phyloP scores from a whole-genome alignment of 2,797 vertebrate species.

The Cossypha niveicapilla region DNA sequence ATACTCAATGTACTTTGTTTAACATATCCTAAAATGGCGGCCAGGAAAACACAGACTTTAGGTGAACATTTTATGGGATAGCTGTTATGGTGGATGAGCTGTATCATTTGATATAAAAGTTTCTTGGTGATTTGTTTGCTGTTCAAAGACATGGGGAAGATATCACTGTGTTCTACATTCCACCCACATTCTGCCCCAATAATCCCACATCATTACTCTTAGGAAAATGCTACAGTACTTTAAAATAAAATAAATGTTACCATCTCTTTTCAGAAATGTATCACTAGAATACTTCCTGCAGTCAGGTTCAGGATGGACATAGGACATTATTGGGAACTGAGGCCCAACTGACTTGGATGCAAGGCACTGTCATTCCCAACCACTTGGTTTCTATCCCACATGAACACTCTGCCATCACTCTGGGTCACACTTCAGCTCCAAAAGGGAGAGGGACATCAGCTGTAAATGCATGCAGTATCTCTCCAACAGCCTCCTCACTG shows the following conservation, averaged over 20 bases:
- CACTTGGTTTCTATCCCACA: background rate
- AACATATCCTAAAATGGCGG: slow-evolving; percentile 51
- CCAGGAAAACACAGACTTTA: background rate
- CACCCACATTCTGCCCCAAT: slow-evolving; percentile 32
- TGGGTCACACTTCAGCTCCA: background rate
- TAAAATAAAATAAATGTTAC: background rate
- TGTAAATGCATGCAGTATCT: background rate
- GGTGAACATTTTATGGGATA: background rate
- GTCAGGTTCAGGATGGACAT: background rate
- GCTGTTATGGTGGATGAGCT: background rate
- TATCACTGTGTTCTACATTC: background rate
- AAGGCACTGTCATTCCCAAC: background rate
- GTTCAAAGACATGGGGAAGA: background rate
- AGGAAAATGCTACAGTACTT: background rate
- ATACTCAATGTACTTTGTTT: slow-evolving; percentile 32
- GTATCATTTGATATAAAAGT: background rate
- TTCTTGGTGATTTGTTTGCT: background rate
- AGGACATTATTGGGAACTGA: background rate
- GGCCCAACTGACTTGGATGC: background rate
- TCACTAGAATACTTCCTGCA: background rate
- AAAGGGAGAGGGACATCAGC: background rate
- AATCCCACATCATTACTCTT: slow-evolving; percentile 16
- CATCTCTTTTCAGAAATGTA: background rate
- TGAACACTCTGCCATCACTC: background rate
- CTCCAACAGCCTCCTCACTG: background rate